Base-by-base conservation (phyloP, 2,888 invertebrate species). In the Melanotus villosus region DNA sequence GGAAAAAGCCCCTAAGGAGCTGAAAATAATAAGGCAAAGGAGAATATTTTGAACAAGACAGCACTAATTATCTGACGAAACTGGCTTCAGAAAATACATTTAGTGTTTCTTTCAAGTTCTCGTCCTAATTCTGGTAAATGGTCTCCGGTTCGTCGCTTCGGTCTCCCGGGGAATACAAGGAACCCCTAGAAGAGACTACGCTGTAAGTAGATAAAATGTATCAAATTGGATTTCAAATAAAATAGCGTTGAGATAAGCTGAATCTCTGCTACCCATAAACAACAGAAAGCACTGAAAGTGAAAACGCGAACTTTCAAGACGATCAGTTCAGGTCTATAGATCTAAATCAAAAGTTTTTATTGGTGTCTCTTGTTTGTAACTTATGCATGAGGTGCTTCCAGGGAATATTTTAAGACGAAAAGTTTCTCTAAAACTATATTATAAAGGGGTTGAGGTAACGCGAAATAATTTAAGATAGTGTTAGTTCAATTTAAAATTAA, bases 51-150 rank as follows among this genome's bases (percentile, higher is more conserved):
- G 52, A 52, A 52, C 52, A 52, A 52, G 52, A 32, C 52, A 32
- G 52, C 52, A 52, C 52, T 52, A 52, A 52, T 52, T 52, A 52
- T 32, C 32, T 52, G 32, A 52, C 52, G 34, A 56, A 56, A 38
- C 23, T 23, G 38, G 62, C 38, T 50, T 62, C 38, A 36, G 45
- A 62, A 59, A 59, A 50, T 50, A 62, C 47, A 50, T 62, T 62
- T 50, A 62, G 50, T 62, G 62, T 23, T 62, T 62, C 62, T 45
- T 62, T 62, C 50, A 62, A 62, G 36, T 62, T 62, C 36, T 50
- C 47, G 50, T 50, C 32, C 62, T 62, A 62, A 62, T 62, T 62
- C 50, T 50, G 32, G 62, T 62, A 62, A 62, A 62, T 62, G 50
- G 45, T 38, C 62, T 62, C 36, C 62, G 43, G 47, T 62, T 62